phyloP scores from a whole-genome alignment of 2,888 invertebrate genomes.

The Lycia hirtaria region DNA sequence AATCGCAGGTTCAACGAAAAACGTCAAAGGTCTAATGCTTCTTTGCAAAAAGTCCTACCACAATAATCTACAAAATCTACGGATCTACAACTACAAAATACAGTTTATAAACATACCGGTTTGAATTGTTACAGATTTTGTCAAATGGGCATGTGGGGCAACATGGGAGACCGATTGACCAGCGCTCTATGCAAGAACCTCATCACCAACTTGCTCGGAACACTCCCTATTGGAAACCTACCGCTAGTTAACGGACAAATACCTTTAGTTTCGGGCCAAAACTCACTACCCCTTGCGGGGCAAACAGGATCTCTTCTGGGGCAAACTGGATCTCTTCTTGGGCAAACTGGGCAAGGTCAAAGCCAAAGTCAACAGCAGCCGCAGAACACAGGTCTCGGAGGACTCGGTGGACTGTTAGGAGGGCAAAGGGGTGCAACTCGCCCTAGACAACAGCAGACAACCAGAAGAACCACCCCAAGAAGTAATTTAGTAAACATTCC shows the following conservation, averaged over 20 bases:
- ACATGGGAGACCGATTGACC: conserved; percentile 84
- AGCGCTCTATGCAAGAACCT: conserved; percentile 82
- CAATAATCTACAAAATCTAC: no score
- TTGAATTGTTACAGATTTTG: conserved; percentile 81
- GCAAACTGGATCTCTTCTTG: conserved; percentile 2
- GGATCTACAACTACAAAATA: no score
- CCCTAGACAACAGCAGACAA: conserved; percentile 21
- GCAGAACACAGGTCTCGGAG: conserved; percentile 13
- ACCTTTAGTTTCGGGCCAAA: neutral
- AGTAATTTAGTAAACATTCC: conserved; percentile 40
- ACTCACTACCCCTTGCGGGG: neutral
- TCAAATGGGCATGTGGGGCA: conserved; percentile 89
- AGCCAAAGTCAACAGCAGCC: conserved; percentile 6
- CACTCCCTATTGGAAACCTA: conserved; percentile 17
- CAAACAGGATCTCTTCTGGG: conserved; percentile 8
- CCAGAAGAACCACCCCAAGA: conserved; percentile 31
- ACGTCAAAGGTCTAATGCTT: no score
- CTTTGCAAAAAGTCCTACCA: no score
- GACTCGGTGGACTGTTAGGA: conserved; percentile 24
- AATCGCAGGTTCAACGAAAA: no score
- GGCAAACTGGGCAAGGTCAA: conserved; percentile 2
- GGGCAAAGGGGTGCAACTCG: conserved; percentile 8
- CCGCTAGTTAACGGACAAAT: conserved; percentile 16
- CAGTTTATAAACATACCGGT: no score
- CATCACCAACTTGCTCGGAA: conserved; percentile 57